Percentiles rank a stretch among this genome's conserved stretches.
Evolutionary conservation across 2,797 vertebrate genomes (phyloP).

Genomic region (Micromesistius poutassou): DNA sequence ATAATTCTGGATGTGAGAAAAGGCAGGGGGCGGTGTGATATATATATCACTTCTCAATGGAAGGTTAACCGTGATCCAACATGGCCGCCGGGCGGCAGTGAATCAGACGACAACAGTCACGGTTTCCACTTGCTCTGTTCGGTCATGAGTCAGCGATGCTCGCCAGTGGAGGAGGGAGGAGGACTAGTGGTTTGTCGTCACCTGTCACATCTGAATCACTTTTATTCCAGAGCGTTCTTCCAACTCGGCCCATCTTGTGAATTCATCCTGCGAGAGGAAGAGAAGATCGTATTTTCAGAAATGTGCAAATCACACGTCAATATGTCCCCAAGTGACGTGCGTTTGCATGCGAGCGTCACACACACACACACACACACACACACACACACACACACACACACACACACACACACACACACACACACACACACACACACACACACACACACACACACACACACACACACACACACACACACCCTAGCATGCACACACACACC

Average conservation of each 20-base stretch:
- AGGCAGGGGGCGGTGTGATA: background rate
- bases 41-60: background rate
- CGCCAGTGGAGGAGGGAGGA: too few relatives aligned
- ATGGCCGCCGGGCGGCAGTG: too few relatives aligned
- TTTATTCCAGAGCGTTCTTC: background rate
- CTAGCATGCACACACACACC: background rate
- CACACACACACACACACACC: background rate
- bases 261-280: background rate
- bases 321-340: background rate
- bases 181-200: too few relatives aligned
- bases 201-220: background rate
- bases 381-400: too few relatives aligned
- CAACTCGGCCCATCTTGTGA: background rate
- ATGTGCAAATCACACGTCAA: background rate
- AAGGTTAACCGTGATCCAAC: background rate
- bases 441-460: background rate
- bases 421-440: slow-evolving; percentile 3
- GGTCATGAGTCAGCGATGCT: background rate
- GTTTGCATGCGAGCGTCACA: background rate
- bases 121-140: background rate
- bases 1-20: background rate
- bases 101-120: background rate
- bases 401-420: slow-evolving; percentile 6
- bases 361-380: too few relatives aligned
- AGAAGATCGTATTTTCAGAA: background rate